A percentile compares a stretch with the other conserved stretches of the same genome.
phyloP scores from a whole-genome alignment of 2,113 vertebrate species.

The Perca flavescens region DNA sequence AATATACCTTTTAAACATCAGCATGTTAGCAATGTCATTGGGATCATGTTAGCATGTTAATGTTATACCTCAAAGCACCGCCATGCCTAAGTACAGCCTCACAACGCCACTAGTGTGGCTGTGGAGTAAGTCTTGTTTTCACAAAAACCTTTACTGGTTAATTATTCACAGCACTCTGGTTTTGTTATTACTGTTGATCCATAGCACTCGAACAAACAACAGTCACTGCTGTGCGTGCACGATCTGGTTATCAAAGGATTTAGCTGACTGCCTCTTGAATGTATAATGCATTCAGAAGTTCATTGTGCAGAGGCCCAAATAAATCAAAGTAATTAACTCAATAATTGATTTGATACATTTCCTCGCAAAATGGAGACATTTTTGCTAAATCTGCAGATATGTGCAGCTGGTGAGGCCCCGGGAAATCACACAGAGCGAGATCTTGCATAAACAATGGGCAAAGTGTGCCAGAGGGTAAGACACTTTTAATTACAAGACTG shows the following conservation, averaged over 20 bases:
- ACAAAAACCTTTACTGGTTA: background rate
- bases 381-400: constrained; percentile 71
- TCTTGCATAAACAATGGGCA: constrained; percentile 61
- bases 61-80: too few relatives aligned
- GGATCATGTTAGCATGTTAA: background rate
- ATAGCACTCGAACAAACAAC: constrained; percentile 19
- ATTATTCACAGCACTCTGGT: constrained; percentile 50
- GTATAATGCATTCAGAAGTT: constrained; percentile 56
- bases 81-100: background rate
- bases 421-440: constrained; percentile 54
- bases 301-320: constrained; percentile 66
- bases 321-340: constrained; percentile 80
- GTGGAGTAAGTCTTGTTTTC: background rate
- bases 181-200: constrained; percentile 63
- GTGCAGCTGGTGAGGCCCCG: constrained; percentile 31
- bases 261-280: constrained; percentile 60
- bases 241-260: constrained; percentile 57
- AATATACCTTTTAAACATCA: background rate
- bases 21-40: background rate
- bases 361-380: constrained; percentile 64
- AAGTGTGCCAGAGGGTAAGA: constrained; percentile 40
- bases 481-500: constrained; percentile 66
- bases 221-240: constrained; percentile 32
- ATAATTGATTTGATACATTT: constrained; percentile 78
- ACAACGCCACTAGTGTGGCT: background rate